Conservation (phyloP, 2,113 vertebrate species). For the Pionites leucogaster region DNA sequence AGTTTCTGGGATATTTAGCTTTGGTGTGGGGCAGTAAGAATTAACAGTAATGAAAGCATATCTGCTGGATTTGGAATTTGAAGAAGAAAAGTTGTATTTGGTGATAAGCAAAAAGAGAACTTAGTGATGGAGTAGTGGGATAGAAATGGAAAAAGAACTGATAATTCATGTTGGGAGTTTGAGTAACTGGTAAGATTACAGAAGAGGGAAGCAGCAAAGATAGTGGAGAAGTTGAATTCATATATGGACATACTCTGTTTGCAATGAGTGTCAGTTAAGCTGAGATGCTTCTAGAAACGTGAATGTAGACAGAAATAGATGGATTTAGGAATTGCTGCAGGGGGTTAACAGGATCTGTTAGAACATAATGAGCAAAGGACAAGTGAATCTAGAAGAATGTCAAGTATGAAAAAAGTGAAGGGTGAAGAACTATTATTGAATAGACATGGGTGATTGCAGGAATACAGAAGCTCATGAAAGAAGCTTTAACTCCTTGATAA, state of each 20-base stretch:
- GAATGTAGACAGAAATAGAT: neutral
- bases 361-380: neutral
- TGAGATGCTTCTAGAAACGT: neutral
- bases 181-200: neutral
- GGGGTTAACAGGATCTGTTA: neutral
- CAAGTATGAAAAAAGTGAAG: neutral
- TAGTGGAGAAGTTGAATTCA: neutral
- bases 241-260: neutral
- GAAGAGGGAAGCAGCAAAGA: neutral
- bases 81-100: neutral
- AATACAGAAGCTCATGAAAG: neutral
- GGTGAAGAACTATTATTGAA: neutral
- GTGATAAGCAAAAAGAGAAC: neutral
- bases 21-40: neutral
- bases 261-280: neutral
- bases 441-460: neutral
- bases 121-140: neutral
- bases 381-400: neutral
- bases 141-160: neutral
- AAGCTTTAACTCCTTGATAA: neutral
- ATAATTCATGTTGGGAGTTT: neutral
- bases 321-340: neutral
- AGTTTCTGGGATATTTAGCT: neutral
- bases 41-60: neutral
- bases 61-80: neutral